phyloP scores from a whole-genome alignment of 2,797 vertebrate genomes.

The Schizopygopsis malacanthus region DNA sequence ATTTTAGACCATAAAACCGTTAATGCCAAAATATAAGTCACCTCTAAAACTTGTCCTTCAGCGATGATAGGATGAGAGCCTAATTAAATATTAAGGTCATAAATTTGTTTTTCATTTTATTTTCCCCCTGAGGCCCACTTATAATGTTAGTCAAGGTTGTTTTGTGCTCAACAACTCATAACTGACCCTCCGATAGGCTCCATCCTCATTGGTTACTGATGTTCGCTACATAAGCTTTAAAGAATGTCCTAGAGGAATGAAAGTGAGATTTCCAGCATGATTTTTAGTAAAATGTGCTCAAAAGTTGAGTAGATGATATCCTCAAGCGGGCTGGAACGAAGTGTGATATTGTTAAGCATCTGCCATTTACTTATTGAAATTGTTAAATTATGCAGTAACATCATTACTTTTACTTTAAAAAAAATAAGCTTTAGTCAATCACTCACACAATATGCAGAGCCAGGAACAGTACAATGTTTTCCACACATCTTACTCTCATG shows the following conservation, averaged over 20 bases:
- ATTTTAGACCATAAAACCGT: slow-evolving; percentile 24
- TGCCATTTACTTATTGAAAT: neutral
- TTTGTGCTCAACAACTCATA: slow-evolving; percentile 1
- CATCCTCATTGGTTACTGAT: neutral
- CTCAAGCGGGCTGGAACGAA: slow-evolving; percentile 6
- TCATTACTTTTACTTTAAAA: neutral
- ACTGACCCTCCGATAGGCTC: neutral
- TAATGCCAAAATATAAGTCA: slow-evolving; percentile 4
- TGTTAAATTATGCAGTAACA: neutral
- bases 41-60: slow-evolving; percentile 10
- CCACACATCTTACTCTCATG: neutral
- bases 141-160: slow-evolving; percentile 16
- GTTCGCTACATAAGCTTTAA: neutral
- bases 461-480: neutral
- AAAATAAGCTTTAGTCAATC: neutral
- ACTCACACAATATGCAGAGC: neutral
- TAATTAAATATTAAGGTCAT: slow-evolving; percentile 28
- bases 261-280: neutral
- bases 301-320: neutral
- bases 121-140: neutral
- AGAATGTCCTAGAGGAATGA: neutral
- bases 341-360: slow-evolving; percentile 14
- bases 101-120: neutral
- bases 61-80: neutral
- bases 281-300: neutral